Base-by-base conservation (phyloP, 64 coral and sea anemone genomes). In the Acropora tenuis region DNA sequence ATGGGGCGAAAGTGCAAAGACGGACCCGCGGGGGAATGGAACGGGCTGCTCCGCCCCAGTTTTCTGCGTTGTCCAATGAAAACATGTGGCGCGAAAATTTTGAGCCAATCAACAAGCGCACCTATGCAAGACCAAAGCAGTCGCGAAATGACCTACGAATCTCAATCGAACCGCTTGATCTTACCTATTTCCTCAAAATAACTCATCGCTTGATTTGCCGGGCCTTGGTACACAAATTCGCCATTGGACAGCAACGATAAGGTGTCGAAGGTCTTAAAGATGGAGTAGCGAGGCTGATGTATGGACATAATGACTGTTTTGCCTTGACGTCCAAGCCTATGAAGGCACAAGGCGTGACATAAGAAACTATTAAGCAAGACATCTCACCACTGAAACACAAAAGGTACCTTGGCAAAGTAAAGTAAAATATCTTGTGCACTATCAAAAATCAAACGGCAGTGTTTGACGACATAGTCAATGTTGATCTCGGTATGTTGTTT, bases 201-300 rank as follows among this genome's bases (percentile, higher is more conserved):
- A 8, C 48, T 57, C 67, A 98, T 50, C n/a, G 96, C 87, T 40
- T 98, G 87, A 66, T 43, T 44, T 16, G 80, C 69, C 12, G 82
- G 81, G 49, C 96, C 96, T 50, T 98, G 93, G 86, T 98, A 98
- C 60, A 98, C 90, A 50, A 93, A 90, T 52, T 98, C 87, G 48
- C 96, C 96, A 43, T 75, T 58, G 17, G 93, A 95, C 60, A 98
- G 53, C 57, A 98, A 81, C 18, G 88, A 71, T 10, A 98, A 48
- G 45, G 76, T 87, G 9, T 98, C 85, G 87, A 98, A 98, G 43
- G 90, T 83, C 47, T 98, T 98, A 43, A 89, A 98, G 55, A 98
- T 98, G 53, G 96, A 98, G 78, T 98, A 98, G 42, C 96, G 93
- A 50, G 96, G 96, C 74, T 98, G 96, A 43, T 98, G 96, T 12